Evolutionary conservation across 2,797 vertebrate species (phyloP), one percentile per base, ranked within the genome.

Genomic region (Chelonia mydas): DNA sequence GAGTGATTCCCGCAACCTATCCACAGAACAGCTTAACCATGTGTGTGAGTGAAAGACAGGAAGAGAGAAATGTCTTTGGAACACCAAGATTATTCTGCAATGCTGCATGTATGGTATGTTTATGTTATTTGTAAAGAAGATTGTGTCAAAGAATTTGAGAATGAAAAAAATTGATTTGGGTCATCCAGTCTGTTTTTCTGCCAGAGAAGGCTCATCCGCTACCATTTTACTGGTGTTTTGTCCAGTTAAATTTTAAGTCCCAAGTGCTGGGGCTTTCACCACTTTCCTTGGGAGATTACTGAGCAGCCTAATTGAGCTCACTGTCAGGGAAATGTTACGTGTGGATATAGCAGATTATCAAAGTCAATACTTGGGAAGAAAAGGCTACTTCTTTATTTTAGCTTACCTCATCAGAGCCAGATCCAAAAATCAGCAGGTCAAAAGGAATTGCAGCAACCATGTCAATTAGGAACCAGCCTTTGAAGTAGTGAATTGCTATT

Each of bases 401-500:
- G 83, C 99, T 98, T 98, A 99, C 99, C 99, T 99, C 99, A 98
- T 99, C 99, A 87, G 99, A 99, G 97, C 99, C 99, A 90, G 99
- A 99, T 98, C 99, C 99, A 98, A 99, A 99, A 98, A 99, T 99
- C 92, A 99, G 99, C 96, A 99, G 99, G 98, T 99, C 99, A 97
- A 99, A 99, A 87, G 99, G 99, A 97, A 99, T 99, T 83, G 99
- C 99, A 49, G 99, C 99, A 94, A 99, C 99, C 99, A 99, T 99
- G 98, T 99, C 99, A 98, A 99, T 99, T 97, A 99, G 99, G 98
- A 99, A 99, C 99, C 99, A 99, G 98, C 99, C 99, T 98, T 99
- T 99, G 98, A 99, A 99, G 98, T 99, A 99, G 98, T 99, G 99
- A 98, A 99, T 99, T 83, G 99, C 99, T 97, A 99, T 99, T 98